Evolutionary conservation across 2,888 invertebrate genomes (phyloP), one percentile per base, ranked within the genome.

Genomic region (Germaria angustata): DNA sequence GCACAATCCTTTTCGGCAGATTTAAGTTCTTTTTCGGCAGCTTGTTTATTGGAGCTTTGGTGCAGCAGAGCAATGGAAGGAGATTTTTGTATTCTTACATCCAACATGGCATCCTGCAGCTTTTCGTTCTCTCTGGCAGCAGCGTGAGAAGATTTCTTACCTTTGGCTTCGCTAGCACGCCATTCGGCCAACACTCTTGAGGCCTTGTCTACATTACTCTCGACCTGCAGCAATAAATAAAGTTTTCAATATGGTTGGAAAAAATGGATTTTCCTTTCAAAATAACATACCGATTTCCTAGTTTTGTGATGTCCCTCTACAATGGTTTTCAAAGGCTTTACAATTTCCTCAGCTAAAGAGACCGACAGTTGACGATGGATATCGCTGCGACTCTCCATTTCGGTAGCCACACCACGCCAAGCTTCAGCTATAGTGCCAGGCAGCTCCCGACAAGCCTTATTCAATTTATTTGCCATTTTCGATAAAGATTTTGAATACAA

Each of bases 101-200:
- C 93, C 68, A 93, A 90, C 90, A 93, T 92, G 46, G 94, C 94
- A 88, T 98, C 98, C 90, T 98, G 97, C 46, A 97, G 92, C 89
- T 97, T 96, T 91, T 98, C 98, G 89, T 97, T 97, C 87, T 98
- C 98, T 75, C 97, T 93, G 0, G 97, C 96, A 84, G 95, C 95
- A 0, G 95, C 92, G 90, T 97, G 98, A 81, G 97, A 96, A 81
- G 95, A 94, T 89, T 97, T 97, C 91, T 98, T 98, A 66, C 95
- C 95, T 92, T 97, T 98, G 0, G 95, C 94, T 90, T 98, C 97
- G 28, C 95, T 95, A 15, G 94, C 93, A 71, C 98, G 93, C 95
- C 96, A 97, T 86, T 98, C 98, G 39, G 94, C 93, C 68, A 98
- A 92, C 34, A 94, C 93, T 86, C 96, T 95, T 0, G 95, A 94